phyloP scores from a whole-genome alignment of 1,140 invertebrate species.

The Aradophagus sp. region DNA sequence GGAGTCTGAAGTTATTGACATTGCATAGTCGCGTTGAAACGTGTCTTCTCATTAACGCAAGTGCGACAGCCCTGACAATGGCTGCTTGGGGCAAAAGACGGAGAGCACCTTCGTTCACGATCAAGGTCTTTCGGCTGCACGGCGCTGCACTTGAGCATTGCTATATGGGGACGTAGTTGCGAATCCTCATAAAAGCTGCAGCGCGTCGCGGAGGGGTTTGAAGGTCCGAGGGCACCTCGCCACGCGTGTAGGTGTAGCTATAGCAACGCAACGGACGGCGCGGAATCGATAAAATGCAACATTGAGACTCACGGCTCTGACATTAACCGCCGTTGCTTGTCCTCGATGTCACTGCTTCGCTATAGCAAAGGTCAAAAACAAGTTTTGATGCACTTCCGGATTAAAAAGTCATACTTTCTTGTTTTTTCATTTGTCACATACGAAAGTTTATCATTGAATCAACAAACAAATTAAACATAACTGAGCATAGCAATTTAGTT shows the following conservation, averaged over 20 bases:
- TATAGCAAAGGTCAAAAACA: slow-evolving; percentile 40
- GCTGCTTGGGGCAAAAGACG: slow-evolving; percentile 33
- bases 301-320: slow-evolving; percentile 48
- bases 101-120: slow-evolving; percentile 48
- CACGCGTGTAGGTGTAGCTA: slow-evolving; percentile 56
- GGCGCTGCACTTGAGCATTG: slow-evolving; percentile 38
- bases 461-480: too few species aligned
- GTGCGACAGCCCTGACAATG: slow-evolving; percentile 44
- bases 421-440: too few species aligned
- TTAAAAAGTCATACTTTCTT: too few species aligned
- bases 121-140: slow-evolving; percentile 54
- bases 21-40: slow-evolving; percentile 24
- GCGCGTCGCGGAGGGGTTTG: slow-evolving; percentile 45
- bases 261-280: slow-evolving; percentile 56
- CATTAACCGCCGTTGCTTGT: slow-evolving; percentile 41
- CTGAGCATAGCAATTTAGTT: too few species aligned
- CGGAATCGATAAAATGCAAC: slow-evolving; percentile 58
- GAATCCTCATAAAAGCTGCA: slow-evolving; percentile 49
- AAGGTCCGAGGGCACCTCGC: slow-evolving; percentile 53
- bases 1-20: slow-evolving; percentile 33
- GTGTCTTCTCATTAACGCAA: slow-evolving; percentile 37
- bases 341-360: slow-evolving; percentile 28
- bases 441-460: too few species aligned
- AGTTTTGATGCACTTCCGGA: too few species aligned
- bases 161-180: slow-evolving; percentile 30